Conservation (phyloP, 1,140 invertebrate genomes). For the Ganaspis sp. region DNA sequence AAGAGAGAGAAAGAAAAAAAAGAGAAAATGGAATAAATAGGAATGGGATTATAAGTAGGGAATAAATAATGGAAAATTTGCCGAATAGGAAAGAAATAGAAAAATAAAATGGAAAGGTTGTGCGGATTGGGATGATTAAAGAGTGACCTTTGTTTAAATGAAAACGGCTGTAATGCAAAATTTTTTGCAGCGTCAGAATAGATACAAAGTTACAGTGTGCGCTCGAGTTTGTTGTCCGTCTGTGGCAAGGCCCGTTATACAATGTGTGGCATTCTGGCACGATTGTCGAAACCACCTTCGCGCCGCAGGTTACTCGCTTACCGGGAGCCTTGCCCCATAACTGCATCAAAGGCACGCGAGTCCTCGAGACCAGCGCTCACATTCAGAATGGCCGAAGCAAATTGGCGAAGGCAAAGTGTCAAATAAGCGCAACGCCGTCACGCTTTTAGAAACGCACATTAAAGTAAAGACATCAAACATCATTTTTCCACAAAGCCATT, state of each 20-base stretch:
- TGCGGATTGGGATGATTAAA: no score
- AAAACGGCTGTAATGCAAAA: no score
- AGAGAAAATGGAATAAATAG: no score
- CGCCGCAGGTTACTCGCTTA: neutral
- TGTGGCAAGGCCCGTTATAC: conserved; percentile 20
- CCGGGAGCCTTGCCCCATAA: conserved; percentile 22
- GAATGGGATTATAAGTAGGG: no score
- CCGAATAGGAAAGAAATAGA: no score
- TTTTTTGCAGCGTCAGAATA: neutral
- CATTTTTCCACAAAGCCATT: no score
- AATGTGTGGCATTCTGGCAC: conserved; percentile 27
- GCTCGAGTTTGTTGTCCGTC: conserved; percentile 8
- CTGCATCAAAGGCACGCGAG: conserved; percentile 22
- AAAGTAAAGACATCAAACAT: neutral
- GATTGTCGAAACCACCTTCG: conserved; percentile 27
- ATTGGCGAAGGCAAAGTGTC: conserved; percentile 11
- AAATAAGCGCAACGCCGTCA: neutral
- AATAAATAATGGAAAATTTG: no score
- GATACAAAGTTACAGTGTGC: neutral
- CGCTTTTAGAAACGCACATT: neutral
- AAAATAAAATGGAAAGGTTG: no score
- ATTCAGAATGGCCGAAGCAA: conserved; percentile 15
- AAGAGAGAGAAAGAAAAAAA: no score
- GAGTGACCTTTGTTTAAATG: no score
- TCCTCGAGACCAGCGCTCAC: conserved; percentile 22